Evolutionary conservation across 2,113 vertebrate genomes (phyloP).

Genomic region (Chrysochloris asiatica): DNA sequence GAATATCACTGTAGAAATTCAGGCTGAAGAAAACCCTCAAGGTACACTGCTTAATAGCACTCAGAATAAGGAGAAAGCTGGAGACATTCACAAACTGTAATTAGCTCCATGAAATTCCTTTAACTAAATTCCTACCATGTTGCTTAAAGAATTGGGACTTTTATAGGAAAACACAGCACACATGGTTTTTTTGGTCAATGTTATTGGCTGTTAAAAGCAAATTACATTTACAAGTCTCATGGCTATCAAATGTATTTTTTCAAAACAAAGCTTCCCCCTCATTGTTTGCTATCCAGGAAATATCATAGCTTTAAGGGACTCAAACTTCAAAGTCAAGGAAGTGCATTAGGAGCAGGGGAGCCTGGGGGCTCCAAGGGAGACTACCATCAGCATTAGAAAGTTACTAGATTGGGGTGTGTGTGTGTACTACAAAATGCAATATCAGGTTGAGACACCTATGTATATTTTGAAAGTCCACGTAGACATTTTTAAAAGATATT

Average conservation of each 20-base stretch:
- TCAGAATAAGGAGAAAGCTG: slow-evolving; percentile 3
- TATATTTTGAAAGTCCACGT: not conserved
- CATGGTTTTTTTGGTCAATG: not conserved
- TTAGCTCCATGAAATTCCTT: slow-evolving; percentile 60
- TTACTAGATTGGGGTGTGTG: slow-evolving; percentile 25
- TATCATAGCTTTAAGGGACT: slow-evolving; percentile 58
- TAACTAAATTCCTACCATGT: slow-evolving; percentile 55
- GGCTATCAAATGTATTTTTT: slow-evolving; percentile 58
- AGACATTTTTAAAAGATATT: not conserved
- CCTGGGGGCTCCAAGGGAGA: not conserved
- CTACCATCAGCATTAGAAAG: slow-evolving; percentile 17
- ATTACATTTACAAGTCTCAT: slow-evolving; percentile 37
- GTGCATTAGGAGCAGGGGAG: not conserved
- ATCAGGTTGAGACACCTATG: not conserved
- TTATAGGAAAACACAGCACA: slow-evolving; percentile 31
- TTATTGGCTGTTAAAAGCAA: slow-evolving; percentile 39
- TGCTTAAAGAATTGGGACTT: slow-evolving; percentile 49
- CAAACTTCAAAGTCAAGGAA: slow-evolving; percentile 66
- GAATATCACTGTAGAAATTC: slow-evolving; percentile 58
- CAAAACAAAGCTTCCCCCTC: slow-evolving; percentile 16
- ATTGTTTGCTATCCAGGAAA: slow-evolving; percentile 72
- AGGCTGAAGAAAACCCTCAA: slow-evolving; percentile 52
- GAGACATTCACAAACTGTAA: slow-evolving; percentile 43
- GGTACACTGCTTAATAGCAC: slow-evolving; percentile 11
- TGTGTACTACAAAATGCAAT: not conserved